Percentiles rank a stretch among this genome's conserved stretches.
phyloP scores from a whole-genome alignment of 1,140 invertebrate genomes.

The Caerostris darwini region DNA sequence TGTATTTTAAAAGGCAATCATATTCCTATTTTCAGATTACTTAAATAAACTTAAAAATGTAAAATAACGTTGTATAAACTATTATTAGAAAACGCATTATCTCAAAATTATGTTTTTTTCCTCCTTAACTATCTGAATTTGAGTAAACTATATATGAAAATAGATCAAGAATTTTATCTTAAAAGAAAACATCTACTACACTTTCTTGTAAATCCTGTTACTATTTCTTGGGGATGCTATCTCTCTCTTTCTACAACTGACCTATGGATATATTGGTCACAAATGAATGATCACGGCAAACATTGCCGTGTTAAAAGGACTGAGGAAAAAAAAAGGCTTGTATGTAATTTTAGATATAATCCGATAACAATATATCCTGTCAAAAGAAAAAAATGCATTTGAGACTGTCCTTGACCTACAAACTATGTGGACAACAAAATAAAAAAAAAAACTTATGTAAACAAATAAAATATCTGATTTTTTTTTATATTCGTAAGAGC shows the following conservation, averaged over 20 bases:
- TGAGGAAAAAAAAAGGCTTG: background rate
- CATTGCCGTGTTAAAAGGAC: background rate
- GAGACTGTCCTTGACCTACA: conserved; percentile 43
- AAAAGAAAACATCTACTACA: background rate
- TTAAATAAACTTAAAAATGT: no score
- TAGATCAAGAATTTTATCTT: no score
- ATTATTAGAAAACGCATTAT: no score
- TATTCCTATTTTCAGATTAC: no score
- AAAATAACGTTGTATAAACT: no score
- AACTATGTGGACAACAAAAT: background rate
- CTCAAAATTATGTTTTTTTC: no score
- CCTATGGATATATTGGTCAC: background rate
- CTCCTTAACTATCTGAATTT: no score
- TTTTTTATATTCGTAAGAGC: conserved; percentile 12
- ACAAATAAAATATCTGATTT: background rate
- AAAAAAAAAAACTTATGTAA: background rate
- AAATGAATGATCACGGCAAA: background rate
- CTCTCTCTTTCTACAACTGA: background rate
- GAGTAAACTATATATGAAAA: no score
- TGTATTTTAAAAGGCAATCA: no score
- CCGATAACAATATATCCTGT: conserved; percentile 19
- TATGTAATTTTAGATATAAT: background rate
- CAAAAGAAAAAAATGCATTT: conserved; percentile 26
- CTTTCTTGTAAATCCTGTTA: background rate
- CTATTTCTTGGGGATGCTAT: background rate